Base-by-base conservation (phyloP, 2,888 invertebrate genomes). In the Chaetoderma sp. region DNA sequence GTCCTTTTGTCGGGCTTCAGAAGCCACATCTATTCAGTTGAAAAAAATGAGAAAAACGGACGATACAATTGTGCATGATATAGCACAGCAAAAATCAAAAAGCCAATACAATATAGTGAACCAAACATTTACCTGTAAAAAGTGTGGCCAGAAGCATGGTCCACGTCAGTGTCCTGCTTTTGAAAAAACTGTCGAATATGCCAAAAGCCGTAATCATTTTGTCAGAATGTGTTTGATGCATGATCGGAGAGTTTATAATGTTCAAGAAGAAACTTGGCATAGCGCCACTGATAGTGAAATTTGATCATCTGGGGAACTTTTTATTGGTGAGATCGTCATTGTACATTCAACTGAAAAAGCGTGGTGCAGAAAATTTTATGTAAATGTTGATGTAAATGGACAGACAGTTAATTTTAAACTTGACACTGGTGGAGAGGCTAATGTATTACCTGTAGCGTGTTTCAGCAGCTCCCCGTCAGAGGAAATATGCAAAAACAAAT, bases 361-460 rank as follows among this genome's bases (percentile, higher is more conserved):
- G 10, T 67, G 67, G 63, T n/a, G n/a, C n/a, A n/a, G n/a, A n/a
- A n/a, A n/a, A n/a, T n/a, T n/a, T n/a, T 60, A 32, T 58, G 16
- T 57, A 6, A n/a, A 30, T 33, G 36, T 67, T 23, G 49, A 42
- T 23, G 32, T 67, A 18, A 49, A 50, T n/a, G 44, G 62, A 5
- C 25, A 52, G 18, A 49, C 36, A 5, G 33, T 61, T 21, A 42
- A 61, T 50, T 68, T 68, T 44, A 65, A 68, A 58, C 49, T 66
- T 6, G 65, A 68, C 57, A 66, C 65, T 30, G 68, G 62, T 30
- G 62, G 59, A 13, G 60, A 66, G 32, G 59, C 61, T n/a, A 70
- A 72, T 44, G 39, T 67, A 8, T 55, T 72, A 23, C 59, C 67
- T 16, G 8, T 55, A 36, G 23, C 23, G 6, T 21, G 47, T 1